A percentile compares a stretch with the other conserved stretches of the same genome.
phyloP scores from a whole-genome alignment of 2,797 vertebrate species.

The Helarctos malayanus region DNA sequence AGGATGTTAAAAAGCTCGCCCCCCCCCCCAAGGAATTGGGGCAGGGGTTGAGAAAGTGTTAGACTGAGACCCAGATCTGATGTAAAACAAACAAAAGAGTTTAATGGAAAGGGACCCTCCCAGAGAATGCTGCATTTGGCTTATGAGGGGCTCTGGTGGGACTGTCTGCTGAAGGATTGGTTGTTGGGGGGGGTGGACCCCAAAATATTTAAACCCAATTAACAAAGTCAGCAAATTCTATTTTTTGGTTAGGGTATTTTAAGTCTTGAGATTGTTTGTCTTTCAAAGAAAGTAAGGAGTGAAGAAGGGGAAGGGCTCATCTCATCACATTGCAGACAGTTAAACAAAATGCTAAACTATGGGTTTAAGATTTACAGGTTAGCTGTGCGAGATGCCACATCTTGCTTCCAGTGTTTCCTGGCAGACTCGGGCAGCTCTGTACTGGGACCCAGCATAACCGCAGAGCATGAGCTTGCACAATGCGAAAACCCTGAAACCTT shows the following conservation, averaged over 20 bases:
- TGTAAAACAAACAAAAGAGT: neutral
- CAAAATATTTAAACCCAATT: neutral
- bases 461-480: slow-evolving; percentile 62
- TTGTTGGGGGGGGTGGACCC: neutral
- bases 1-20: slow-evolving; percentile 29
- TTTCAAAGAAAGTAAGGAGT: neutral
- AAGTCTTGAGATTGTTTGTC: neutral
- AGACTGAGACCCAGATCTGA: slow-evolving; percentile 24
- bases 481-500: neutral
- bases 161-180: neutral
- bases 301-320: slow-evolving; percentile 27
- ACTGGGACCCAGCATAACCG: slow-evolving; percentile 22
- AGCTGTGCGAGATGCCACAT: neutral
- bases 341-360: neutral
- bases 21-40: neutral
- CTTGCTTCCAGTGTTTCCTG: slow-evolving; percentile 74
- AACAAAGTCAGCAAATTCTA: neutral
- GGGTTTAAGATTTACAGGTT: slow-evolving; percentile 71
- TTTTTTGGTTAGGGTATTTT: neutral
- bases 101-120: slow-evolving; percentile 9
- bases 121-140: neutral
- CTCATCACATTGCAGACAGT: slow-evolving; percentile 28
- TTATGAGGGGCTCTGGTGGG: neutral
- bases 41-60: neutral
- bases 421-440: slow-evolving; percentile 13